Base-by-base conservation (phyloP, 2,888 invertebrate genomes). In the Gryllus longicercus region DNA sequence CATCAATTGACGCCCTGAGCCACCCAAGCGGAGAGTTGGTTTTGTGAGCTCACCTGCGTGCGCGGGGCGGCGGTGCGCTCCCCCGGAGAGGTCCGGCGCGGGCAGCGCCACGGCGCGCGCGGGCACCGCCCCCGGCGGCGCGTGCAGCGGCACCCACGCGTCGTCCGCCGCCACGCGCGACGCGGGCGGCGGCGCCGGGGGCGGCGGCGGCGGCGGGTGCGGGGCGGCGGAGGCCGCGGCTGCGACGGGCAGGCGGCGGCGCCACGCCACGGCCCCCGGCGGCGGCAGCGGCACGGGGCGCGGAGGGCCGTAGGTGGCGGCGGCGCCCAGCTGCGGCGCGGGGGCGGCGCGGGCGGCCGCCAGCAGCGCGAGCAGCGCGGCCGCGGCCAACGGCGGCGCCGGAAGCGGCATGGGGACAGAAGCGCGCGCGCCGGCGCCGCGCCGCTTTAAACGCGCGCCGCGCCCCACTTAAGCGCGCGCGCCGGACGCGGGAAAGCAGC, bases 401-500 rank as follows among this genome's bases (percentile, higher is more conserved):
- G 63, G 16, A n/a, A 0, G n/a, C 63, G 16, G 5, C 63, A 63
- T 63, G 63, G 63, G 16, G 63, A 38, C n/a, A 63, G 63, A 63
- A 4, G 14, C 16, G n/a, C 63, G 63, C 63, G 63, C 63, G 63
- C 63, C 16, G 63, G 16, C 63, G 63, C 11, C 14, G 63, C 63
- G 63, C 63, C 63, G 63, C 14, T 63, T 63, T 63, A 63, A 63
- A n/a, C 14, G 63, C 63, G 63, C 16, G 16, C 16, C 16, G 63
- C 63, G 63, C 16, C 16, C 63, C 63, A n/a, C 63, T 63, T n/a
- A n/a, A 63, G 12, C 63, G 63, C 16, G 63, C 63, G 63, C 16
- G 63, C 16, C 63, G 63, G 16, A 63, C 63, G 63, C 63, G 63
- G 63, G 63, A 63, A 63, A 63, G 63, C 63, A n/a, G 63, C 63